phyloP scores from a whole-genome alignment of 1,140 invertebrate species.

The Calephelis nemesis region DNA sequence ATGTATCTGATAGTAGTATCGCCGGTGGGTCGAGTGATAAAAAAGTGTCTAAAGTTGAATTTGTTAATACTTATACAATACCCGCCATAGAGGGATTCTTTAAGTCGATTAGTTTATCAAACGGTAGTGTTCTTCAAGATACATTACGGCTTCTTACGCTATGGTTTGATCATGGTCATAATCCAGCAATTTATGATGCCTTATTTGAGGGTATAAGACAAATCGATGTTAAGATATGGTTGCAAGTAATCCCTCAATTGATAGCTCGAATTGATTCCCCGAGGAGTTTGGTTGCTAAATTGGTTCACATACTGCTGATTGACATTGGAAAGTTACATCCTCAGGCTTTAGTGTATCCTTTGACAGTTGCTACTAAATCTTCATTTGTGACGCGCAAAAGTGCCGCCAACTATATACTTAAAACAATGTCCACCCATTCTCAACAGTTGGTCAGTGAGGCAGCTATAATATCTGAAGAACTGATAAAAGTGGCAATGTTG shows the following conservation, averaged over 20 bases:
- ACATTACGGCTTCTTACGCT: conserved; percentile 94
- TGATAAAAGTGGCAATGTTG: conserved; percentile 98
- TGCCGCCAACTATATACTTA: conserved; percentile 96
- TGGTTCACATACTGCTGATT: conserved; percentile 95
- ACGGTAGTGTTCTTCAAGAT: conserved; percentile 97
- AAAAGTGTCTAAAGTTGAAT: conserved; percentile 67
- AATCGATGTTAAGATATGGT: conserved; percentile 98
- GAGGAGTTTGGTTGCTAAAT: conserved; percentile 89
- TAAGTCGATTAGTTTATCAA: conserved; percentile 94
- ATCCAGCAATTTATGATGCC: conserved; percentile 94
- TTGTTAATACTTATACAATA: conserved; percentile 92
- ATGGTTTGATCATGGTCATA: conserved; percentile 97
- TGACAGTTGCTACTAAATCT: conserved; percentile 98
- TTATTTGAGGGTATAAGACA: conserved; percentile 94
- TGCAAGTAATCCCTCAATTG: conserved; percentile 99
- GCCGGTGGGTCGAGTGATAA: conserved; percentile 56
- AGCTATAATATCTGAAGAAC: conserved; percentile 95
- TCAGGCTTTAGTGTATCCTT: conserved; percentile 96
- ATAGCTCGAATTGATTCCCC: conserved; percentile 98
- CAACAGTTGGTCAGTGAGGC: conserved; percentile 96
- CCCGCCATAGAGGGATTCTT: conserved; percentile 98
- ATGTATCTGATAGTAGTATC: conserved; percentile 51
- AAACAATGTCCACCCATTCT: conserved; percentile 97
- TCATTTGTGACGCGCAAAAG: conserved; percentile 89
- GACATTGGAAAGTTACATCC: conserved; percentile 95